Base-by-base conservation (phyloP, 1,140 invertebrate genomes). In the Euglossa dilemma region DNA sequence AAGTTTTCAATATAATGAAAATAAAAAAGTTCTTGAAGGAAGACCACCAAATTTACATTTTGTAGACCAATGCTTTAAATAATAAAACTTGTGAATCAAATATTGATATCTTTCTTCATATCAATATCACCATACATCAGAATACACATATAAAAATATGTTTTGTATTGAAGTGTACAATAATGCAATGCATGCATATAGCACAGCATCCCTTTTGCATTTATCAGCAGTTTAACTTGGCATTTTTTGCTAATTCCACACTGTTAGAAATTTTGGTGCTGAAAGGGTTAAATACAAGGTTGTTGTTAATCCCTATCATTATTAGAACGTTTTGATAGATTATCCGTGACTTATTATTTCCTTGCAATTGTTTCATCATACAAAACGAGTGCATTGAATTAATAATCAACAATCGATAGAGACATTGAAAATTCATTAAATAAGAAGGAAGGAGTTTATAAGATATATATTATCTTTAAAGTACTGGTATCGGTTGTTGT, bases 251-350 rank as follows among this genome's bases (percentile, higher is more conserved):
- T 56, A 73, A 84, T 72, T 57, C n/a, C 54, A 71, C 54, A 7
- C 43, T 80, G 2, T 75, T 71, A 52, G 59, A 75, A 43, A 80
- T 56, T 80, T 61, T 81, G 77, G 74, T 83, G 78, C 69, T 88
- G 63, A 87, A 85, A 81, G 67, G 73, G 82, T 87, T 87, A 64
- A 80, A 83, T 80, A 56, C n/a, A 63, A 77, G 50, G 36, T 63
- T 64, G 52, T 67, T 66, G 47, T 74, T 78, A 75, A 77, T 81
- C 45, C 43, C 52, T 63, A 8, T 56, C 43, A 57, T 36, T 84
- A 71, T 64, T 80, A 43, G n/a, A 78, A 25, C n/a, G 16, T 71
- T 57, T 76, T 82, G 63, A 75, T 81, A 75, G 20, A 66, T 45
- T 59, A 16, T 67, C 16, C 20, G 25, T 67, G 28, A 67, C 23